Percentiles rank a stretch among this genome's conserved stretches.
Conservation (phyloP, 2,113 vertebrate genomes). For the Malurus alboscapulatus region DNA sequence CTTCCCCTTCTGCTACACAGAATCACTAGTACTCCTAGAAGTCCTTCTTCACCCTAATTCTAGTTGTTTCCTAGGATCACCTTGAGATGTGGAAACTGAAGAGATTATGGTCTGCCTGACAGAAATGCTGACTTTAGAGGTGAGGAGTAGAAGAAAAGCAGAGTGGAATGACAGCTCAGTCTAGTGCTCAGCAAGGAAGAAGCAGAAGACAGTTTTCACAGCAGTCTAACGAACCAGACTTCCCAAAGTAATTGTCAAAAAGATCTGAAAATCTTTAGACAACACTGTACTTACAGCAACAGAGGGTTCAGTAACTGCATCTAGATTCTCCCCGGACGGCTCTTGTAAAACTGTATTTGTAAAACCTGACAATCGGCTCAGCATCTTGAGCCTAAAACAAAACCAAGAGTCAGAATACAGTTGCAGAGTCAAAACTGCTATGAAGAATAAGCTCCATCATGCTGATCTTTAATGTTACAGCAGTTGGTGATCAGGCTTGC, state of each 20-base stretch:
- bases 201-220: neutral
- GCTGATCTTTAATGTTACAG: neutral
- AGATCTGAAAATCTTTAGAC: neutral
- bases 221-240: neutral
- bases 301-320: slow-evolving; percentile 7
- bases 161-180: neutral
- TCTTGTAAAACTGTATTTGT: slow-evolving; percentile 88
- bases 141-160: neutral
- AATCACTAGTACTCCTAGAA: neutral
- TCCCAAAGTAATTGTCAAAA: neutral
- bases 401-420: neutral
- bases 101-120: neutral
- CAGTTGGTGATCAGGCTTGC: neutral
- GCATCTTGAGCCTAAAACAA: slow-evolving; percentile 80
- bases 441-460: neutral
- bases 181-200: neutral
- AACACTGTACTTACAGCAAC: slow-evolving; percentile 62
- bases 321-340: slow-evolving; percentile 78
- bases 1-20: neutral
- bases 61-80: neutral
- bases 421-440: neutral
- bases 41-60: neutral
- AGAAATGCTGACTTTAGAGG: neutral
- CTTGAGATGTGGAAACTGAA: neutral
- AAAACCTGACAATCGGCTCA: slow-evolving; percentile 84